Base-by-base conservation (phyloP, 2,797 vertebrate genomes). In the Cuculus canorus region DNA sequence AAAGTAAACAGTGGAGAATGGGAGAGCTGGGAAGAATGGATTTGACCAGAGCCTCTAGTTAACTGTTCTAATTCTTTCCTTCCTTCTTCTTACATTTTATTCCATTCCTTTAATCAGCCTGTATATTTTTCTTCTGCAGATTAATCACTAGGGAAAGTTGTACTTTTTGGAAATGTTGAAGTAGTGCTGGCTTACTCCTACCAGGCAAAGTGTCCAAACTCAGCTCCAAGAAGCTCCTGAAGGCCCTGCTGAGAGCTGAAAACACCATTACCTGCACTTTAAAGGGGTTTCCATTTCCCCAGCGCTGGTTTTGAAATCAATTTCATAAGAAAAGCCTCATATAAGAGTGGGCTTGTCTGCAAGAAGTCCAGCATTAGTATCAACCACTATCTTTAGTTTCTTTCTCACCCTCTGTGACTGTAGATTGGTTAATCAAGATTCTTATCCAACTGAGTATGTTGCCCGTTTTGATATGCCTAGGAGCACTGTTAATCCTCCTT, bases 401-500 rank as follows among this genome's bases (percentile, higher is more conserved):
- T 69, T 80, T 53, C 90, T 75, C 43, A 87, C 33, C 30, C 88
- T 73, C 61, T 81, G 22, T 32, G 61, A 77, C 53, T 63, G 56
- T 41, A 70, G 47, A 69, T 32, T 41, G 57, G 69, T 80, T 65
- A 61, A 78, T 73, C 76, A 83, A 83, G 52, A 96, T 93, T 84
- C 86, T 59, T 84, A 33, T 82, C 60, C 68, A 83, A 3, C 70
- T 93, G 71, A 78, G 63, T 91, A 87, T 41, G 30, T 65, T 28
- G 86, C 76, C 66, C 72, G 33, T 93, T 94, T 92, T 82, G 77
- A 82, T 75, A 71, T 39, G 87, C 71, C 65, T 39, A 70, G 45
- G 71, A 93, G 68, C 65, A 94, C 77, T 94, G 88, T 70, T 87
- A 91, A 96, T 94, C 87, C 88, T 70, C 68, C 81, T 85, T 94